A percentile compares a stretch with the other conserved stretches of the same genome.
phyloP scores from a whole-genome alignment of 2,113 vertebrate species.

The Varanus salvator region DNA sequence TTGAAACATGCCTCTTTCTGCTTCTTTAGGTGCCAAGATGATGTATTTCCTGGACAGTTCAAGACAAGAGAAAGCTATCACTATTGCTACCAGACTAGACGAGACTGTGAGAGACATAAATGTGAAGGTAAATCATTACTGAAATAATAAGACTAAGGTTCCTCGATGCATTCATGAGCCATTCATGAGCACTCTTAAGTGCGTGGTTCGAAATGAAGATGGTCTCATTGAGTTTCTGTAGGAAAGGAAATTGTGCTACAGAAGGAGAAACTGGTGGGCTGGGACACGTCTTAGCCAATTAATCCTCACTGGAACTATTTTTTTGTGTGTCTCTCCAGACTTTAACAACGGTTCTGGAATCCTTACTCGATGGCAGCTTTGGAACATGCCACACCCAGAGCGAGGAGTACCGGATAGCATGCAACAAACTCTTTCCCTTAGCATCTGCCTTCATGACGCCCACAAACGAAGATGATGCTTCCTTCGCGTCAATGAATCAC shows the following conservation, averaged over 20 bases:
- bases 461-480: conserved; percentile 63
- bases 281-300: neutral
- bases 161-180: neutral
- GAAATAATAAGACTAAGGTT: neutral
- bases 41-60: conserved; percentile 86
- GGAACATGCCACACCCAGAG: conserved; percentile 76
- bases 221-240: neutral
- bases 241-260: neutral
- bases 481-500: conserved; percentile 62
- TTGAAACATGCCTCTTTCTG: conserved; percentile 46
- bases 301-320: conserved; percentile 29
- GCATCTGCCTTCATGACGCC: conserved; percentile 77
- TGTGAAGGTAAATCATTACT: conserved; percentile 78
- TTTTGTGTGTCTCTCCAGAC: conserved; percentile 68
- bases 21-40: conserved; percentile 82
- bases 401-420: conserved; percentile 79
- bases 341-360: conserved; percentile 77
- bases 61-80: conserved; percentile 84
- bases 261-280: neutral
- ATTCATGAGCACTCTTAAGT: neutral
- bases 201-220: neutral
- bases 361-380: conserved; percentile 79
- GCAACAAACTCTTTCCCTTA: conserved; percentile 80
- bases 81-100: conserved; percentile 80
- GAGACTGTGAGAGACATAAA: conserved; percentile 80